These are phyloP conservation scores for Catostomus latipinnis DNA, from an alignment of 2,797 vertebrate genomes.

Conservation along the genomic window DNA sequence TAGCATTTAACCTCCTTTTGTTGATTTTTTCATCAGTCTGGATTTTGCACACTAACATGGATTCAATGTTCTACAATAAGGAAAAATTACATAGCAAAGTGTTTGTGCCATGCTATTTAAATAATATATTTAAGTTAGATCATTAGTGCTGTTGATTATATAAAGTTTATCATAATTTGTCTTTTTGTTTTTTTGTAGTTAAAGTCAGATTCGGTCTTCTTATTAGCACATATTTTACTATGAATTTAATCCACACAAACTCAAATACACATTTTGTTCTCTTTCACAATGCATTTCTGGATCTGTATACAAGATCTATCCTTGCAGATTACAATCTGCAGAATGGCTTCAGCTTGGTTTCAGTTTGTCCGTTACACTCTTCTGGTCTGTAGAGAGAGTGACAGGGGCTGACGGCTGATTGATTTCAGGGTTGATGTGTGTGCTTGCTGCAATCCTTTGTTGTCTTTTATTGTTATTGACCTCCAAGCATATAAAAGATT, in stretches of 20 bases:
- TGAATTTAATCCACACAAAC: no score
- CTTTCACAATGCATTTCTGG: neutral
- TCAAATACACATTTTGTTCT: neutral
- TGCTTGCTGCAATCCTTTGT: slow-evolving; percentile 64
- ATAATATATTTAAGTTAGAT: neutral
- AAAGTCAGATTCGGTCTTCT: no score
- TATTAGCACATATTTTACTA: no score
- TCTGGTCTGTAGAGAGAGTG: slow-evolving; percentile 32
- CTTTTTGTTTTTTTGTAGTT: no score
- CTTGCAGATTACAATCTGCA: neutral
- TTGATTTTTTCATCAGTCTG: no score
- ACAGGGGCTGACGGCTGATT: slow-evolving; percentile 69
- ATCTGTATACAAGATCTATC: neutral
- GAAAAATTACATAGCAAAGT: neutral
- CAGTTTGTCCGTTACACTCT: slow-evolving; percentile 7
- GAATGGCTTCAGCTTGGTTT: slow-evolving; percentile 2
- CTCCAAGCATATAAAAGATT: slow-evolving; percentile 77
- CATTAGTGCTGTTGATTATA: no score
- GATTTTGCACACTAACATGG: neutral
- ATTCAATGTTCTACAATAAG: neutral
- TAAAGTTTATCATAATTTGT: no score
- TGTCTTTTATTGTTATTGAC: slow-evolving; percentile 72
- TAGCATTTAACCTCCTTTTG: no score
- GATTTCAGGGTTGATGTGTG: slow-evolving; percentile 66
- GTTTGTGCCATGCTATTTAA: neutral